These are phyloP conservation scores for Dryoscopus gambensis DNA, from an alignment of 2,113 vertebrate species.

Conservation along the genomic window DNA sequence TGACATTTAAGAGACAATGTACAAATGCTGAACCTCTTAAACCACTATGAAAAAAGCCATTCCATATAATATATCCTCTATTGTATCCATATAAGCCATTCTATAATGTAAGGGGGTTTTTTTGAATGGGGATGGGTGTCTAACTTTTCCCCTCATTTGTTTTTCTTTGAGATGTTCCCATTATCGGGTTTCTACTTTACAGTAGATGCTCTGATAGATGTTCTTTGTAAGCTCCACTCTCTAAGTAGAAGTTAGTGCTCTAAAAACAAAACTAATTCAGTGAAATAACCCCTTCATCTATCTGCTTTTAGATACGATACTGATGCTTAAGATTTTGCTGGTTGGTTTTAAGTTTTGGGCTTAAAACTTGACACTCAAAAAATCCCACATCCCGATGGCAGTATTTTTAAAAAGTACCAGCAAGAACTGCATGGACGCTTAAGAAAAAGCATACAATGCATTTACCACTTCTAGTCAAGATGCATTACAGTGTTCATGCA, in stretches of 20 bases:
- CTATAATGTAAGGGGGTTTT: rapidly evolving
- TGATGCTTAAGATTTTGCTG: background rate
- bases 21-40: background rate
- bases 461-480: background rate
- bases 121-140: rapidly evolving
- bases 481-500: background rate
- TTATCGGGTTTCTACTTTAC: background rate
- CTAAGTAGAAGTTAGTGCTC: background rate
- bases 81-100: background rate
- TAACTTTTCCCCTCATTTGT: background rate
- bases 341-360: background rate
- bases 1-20: background rate
- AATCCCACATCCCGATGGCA: background rate
- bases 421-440: background rate
- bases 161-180: background rate
- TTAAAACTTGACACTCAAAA: background rate
- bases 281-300: background rate
- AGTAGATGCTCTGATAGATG: background rate
- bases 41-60: background rate
- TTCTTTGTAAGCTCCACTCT: background rate
- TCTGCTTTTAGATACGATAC: background rate
- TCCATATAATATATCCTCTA: background rate
- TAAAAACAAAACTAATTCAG: background rate
- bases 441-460: background rate
- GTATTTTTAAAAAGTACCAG: background rate